Evolutionary conservation across 2,113 vertebrate species (phyloP).

Genomic region (Erinaceus europaeus): DNA sequence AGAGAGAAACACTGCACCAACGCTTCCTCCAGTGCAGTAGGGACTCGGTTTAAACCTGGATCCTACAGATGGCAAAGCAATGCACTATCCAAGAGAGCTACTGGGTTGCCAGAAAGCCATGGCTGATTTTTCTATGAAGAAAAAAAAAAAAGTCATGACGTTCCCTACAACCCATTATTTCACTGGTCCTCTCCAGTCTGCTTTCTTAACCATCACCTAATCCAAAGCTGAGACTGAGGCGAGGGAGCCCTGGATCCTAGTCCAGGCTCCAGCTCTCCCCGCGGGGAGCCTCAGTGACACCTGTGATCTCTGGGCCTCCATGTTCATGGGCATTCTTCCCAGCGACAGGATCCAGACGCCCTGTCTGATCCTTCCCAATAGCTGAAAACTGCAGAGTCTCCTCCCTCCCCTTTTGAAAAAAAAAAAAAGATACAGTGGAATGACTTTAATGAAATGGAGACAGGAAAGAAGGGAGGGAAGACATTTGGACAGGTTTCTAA

Average conservation of each 20-base stretch:
- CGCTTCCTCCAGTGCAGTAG: background rate
- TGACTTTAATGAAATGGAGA: too few relatives aligned
- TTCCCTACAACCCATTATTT: too few relatives aligned
- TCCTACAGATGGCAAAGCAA: background rate
- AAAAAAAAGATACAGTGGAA: too few relatives aligned
- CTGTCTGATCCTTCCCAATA: constrained; percentile 35
- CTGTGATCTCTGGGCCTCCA: background rate
- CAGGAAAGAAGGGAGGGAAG: background rate
- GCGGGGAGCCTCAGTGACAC: background rate
- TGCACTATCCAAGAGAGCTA: background rate
- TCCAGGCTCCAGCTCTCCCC: background rate
- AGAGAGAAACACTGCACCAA: too few relatives aligned
- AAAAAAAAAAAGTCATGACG: too few relatives aligned
- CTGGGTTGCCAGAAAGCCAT: too few relatives aligned
- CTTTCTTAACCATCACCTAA: constrained; percentile 17
- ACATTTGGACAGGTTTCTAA: background rate
- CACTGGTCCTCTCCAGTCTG: background rate
- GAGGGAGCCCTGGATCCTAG: background rate
- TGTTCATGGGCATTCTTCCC: background rate
- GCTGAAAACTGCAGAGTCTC: too few relatives aligned
- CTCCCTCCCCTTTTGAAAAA: too few relatives aligned
- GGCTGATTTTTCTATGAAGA: too few relatives aligned
- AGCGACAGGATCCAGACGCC: too few relatives aligned
- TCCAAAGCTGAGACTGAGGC: background rate
- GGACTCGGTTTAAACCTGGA: background rate